Evolutionary conservation across 2,113 vertebrate genomes (phyloP).

Genomic region (Gymnocephalus cernua): DNA sequence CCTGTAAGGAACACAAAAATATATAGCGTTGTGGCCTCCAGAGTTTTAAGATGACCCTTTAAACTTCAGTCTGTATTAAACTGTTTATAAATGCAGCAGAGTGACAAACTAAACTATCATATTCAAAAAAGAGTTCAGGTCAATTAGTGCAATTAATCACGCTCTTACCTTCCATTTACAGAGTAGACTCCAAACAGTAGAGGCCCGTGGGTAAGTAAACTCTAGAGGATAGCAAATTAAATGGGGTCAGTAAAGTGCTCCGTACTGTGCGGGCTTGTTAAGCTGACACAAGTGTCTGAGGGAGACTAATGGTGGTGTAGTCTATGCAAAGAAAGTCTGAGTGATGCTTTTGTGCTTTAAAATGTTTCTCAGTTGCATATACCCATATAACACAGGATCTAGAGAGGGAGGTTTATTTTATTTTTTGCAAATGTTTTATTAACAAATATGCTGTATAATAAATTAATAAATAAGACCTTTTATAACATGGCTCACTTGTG

Average conservation of each 20-base stretch:
- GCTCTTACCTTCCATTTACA: slow-evolving; percentile 66
- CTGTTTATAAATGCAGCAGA: slow-evolving; percentile 55
- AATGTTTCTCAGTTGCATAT: slow-evolving; percentile 54
- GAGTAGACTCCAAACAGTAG: slow-evolving; percentile 53
- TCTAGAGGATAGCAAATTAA: slow-evolving; percentile 66
- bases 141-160: slow-evolving; percentile 69
- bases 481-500: slow-evolving; percentile 65
- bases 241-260: slow-evolving; percentile 59
- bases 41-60: slow-evolving; percentile 44
- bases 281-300: slow-evolving; percentile 47
- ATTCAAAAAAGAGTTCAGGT: slow-evolving; percentile 60
- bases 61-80: slow-evolving; percentile 41
- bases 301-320: slow-evolving; percentile 59
- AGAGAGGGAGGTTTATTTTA: slow-evolving; percentile 72
- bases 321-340: slow-evolving; percentile 80
- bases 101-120: slow-evolving; percentile 52
- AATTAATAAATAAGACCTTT: slow-evolving; percentile 81
- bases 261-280: slow-evolving; percentile 46
- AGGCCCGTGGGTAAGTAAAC: slow-evolving; percentile 64
- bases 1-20: slow-evolving; percentile 32
- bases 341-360: slow-evolving; percentile 68
- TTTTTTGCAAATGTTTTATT: slow-evolving; percentile 86
- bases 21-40: slow-evolving; percentile 65
- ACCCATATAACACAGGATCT: slow-evolving; percentile 64
- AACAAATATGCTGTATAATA: slow-evolving; percentile 80